phyloP scores from a whole-genome alignment of 2,113 vertebrate species.

The Bubalus kerabau region DNA sequence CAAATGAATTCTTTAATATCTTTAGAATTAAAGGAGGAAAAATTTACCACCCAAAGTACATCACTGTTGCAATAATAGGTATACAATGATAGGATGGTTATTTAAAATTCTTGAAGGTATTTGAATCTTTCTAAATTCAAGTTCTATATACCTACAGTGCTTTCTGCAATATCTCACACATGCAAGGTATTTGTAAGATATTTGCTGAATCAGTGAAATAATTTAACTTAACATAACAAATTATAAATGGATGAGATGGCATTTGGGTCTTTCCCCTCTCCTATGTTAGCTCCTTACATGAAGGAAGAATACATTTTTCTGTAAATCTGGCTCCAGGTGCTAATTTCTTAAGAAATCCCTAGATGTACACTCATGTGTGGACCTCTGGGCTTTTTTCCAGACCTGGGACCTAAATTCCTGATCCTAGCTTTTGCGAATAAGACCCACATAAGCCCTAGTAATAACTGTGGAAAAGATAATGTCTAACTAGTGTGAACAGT shows the following conservation, averaged over 20 bases:
- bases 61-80: background rate
- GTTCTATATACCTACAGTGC: background rate
- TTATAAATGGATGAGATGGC: background rate
- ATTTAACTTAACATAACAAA: background rate
- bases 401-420: background rate
- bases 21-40: background rate
- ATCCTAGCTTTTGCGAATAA: background rate
- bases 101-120: background rate
- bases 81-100: background rate
- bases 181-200: background rate
- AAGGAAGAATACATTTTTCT: background rate
- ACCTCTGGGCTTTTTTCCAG: background rate
- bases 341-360: background rate
- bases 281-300: background rate
- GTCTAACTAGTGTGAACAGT: background rate
- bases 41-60: background rate
- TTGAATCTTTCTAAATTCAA: background rate
- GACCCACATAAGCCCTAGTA: background rate
- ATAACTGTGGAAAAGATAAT: background rate
- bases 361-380: background rate
- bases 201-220: background rate
- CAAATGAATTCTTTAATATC: background rate
- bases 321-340: background rate
- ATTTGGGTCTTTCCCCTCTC: background rate
- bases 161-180: background rate